Evolutionary conservation across 2,797 vertebrate genomes (phyloP), one percentile per base, ranked within the genome.

Genomic region (Sebastiscus albofasciatus): DNA sequence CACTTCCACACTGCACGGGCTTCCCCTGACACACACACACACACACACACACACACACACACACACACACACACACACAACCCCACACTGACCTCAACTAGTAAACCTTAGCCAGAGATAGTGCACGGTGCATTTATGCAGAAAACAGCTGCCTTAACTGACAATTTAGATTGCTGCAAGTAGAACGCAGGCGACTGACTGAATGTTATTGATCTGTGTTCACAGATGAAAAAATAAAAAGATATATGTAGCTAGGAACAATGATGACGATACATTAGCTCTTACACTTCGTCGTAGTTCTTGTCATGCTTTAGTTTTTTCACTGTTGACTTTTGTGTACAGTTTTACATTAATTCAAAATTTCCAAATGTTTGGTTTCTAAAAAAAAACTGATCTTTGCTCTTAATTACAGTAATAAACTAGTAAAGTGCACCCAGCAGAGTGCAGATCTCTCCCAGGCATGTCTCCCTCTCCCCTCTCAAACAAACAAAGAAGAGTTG

Each of bases 51-150:
- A 85, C 75, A 8, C 14, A 18, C 2, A 42, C 39, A 7, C 14
- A 18, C 14, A 18, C 42, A 3, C 39, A 33, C 2, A 46, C 75
- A 68, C 66, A 80, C 54, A 82, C 29, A 36, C 39, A 70, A 86
- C 73, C 83, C 74, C 52, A 24, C 75, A 58, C 36, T 90, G 89
- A 88, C 80, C 92, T 80, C 56, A 58, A 36, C 83, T 34, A 66
- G 58, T 79, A 87, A 80, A 87, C 55, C 81, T 79, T 69, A 71
- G 78, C 67, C 10, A 72, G 27, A 77, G 81, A 81, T 62, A 54
- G 55, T 29, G 72, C 67, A 52, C 0, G n/a, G 60, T 75, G 75
- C 75, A 70, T 87, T 86, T 77, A 89, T 67, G 62, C 76, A 86
- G 61, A 85, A 79, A 90, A 85, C 68, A 56, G n/a, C 59, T n/a